Conservation (phyloP, 2,888 invertebrate species). For the Bombyx huttoni region DNA sequence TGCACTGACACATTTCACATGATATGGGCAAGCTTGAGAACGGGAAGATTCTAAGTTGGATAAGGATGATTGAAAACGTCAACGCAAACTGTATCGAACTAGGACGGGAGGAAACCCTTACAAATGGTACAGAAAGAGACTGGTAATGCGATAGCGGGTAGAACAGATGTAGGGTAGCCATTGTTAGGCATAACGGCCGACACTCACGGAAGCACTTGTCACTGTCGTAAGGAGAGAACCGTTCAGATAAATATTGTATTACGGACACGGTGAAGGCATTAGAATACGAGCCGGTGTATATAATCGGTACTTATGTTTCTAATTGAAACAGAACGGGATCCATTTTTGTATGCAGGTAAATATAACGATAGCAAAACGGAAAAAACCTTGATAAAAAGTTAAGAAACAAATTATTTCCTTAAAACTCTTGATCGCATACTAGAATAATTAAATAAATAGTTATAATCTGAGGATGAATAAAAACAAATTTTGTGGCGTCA, state of each 20-base stretch:
- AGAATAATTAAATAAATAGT: not conserved
- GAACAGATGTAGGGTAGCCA: slow-evolving; percentile 45
- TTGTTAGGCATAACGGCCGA: slow-evolving; percentile 53
- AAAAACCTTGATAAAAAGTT: no score
- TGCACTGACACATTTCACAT: not conserved
- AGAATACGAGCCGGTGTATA: slow-evolving; percentile 11
- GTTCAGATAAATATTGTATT: slow-evolving; percentile 47
- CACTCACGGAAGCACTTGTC: slow-evolving; percentile 65
- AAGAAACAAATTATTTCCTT: no score
- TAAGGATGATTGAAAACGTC: slow-evolving; percentile 34
- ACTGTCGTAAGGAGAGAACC: slow-evolving; percentile 39
- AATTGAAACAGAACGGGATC: no score
- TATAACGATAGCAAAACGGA: no score
- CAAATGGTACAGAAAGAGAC: slow-evolving; percentile 49
- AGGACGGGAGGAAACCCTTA: slow-evolving; percentile 52
- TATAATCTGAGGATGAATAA: not conserved
- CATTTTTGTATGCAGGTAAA: no score
- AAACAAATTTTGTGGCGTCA: slow-evolving; percentile 9
- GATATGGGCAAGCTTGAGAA: slow-evolving; percentile 2
- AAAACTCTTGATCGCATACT: no score
- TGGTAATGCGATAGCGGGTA: slow-evolving; percentile 45
- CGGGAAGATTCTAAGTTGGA: slow-evolving; percentile 6
- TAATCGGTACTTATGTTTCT: no score
- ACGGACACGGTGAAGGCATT: slow-evolving; percentile 15
- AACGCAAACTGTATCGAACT: slow-evolving; percentile 39